Base-by-base conservation (phyloP, 2,797 vertebrate species). In the Tokudaia muenninki region DNA sequence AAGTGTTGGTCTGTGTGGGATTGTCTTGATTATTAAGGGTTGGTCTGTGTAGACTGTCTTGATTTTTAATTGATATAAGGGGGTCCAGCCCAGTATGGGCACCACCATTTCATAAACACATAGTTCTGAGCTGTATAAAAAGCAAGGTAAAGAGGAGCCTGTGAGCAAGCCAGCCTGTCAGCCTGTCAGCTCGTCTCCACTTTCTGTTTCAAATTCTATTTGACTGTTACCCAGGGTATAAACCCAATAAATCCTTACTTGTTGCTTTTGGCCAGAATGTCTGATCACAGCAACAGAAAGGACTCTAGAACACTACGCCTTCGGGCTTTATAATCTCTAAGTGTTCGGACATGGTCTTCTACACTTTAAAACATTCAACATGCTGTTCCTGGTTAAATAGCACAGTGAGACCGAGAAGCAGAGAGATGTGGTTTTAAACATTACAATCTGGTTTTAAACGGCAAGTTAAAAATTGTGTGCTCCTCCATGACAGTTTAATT, bases 361-460 rank as follows among this genome's bases (percentile, higher is more conserved):
- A 80, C 24, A 63, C 4, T 24, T 91, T 92, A 70, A 47, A 9
- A 70, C 55, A 84, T 4, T 47, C 19, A 61, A 41, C 63, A 75
- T 10, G 19, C 3, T 31, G 10, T 47, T 47, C 50, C 44, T 50
- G n/a, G 31, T 61, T 21, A 63, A 29, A 81, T 77, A 94, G 41
- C 29, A 79, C 59, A 17, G 4, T 13, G 57, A 70, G 78, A 16
- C 9, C 12, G 29, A 82, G 19, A 84, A 67, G 59, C 57, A n/a
- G 80, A 81, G 26, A 80, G 67, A 37, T 29, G 72, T 75, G 47
- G 44, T 70, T 89, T 87, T 59, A 52, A 82, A 90, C 22, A 41
- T 26, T 77, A n/a, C 31, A 75, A 57, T 87, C 24, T 17, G 9
- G 24, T 79, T 96, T 96, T 87, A 93, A 96, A 26, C 59, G 41